Evolutionary conservation across 2,113 vertebrate species (phyloP).

Genomic region (Laterallus jamaicensis): DNA sequence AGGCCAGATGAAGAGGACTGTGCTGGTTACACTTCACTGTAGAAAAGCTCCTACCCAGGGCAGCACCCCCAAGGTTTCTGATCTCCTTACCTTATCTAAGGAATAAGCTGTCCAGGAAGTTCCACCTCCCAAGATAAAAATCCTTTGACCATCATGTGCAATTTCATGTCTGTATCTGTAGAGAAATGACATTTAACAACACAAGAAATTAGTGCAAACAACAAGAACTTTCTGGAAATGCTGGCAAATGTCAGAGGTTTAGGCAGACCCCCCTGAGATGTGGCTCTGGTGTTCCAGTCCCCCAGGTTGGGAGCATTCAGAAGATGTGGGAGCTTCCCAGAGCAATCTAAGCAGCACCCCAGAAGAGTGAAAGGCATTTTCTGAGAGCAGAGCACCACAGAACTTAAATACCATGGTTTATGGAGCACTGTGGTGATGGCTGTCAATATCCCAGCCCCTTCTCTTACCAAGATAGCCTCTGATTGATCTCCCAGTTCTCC

Average conservation of each 20-base stretch:
- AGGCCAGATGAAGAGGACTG: neutral
- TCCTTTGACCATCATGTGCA: slow-evolving; percentile 92
- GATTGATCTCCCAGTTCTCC: neutral
- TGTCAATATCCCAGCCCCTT: neutral
- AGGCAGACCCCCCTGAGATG: neutral
- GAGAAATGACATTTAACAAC: neutral
- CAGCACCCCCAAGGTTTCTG: neutral
- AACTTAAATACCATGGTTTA: neutral
- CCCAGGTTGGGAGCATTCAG: neutral
- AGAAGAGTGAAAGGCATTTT: neutral
- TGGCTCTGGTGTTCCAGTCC: neutral
- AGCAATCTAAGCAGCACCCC: neutral
- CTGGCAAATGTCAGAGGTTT: fast-evolving
- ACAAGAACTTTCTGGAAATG: neutral
- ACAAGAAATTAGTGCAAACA: neutral
- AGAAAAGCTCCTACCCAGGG: neutral
- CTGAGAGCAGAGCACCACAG: neutral
- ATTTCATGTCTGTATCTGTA: slow-evolving; percentile 96
- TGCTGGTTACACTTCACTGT: neutral
- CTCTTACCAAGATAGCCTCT: neutral
- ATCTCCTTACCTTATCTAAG: slow-evolving; percentile 88
- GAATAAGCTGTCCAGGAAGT: slow-evolving; percentile 98
- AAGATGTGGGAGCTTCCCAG: neutral
- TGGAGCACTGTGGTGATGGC: neutral
- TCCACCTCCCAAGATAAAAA: slow-evolving; percentile 96